Base-by-base conservation (phyloP, 2,113 vertebrate species). In the Haemorhous mexicanus region DNA sequence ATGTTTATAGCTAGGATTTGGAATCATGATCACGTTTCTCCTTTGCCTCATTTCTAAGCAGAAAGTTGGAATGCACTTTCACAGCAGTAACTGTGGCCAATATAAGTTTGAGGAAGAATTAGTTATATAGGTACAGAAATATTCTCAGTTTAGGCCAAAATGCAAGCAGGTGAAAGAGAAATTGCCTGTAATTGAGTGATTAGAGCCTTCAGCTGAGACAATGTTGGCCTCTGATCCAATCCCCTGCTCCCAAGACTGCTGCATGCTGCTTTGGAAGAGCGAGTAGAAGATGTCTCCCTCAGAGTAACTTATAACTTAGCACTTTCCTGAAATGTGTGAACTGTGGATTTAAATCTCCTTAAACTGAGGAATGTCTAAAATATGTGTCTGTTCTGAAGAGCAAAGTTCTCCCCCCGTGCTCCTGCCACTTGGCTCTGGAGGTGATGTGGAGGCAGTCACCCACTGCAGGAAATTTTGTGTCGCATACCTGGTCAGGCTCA, bases 111-210 rank as follows among this genome's bases (percentile, higher is more conserved):
- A 89, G 72, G 43, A 95, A 89, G 53, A 72, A 84, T 80, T 90
- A 86, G 58, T 90, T 84, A 53, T 86, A 33, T 49, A 72, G 30
- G 13, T 75, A 62, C 44, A 39, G 26, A 93, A 93, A 69, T 79
- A 87, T 58, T 89, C 77, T 84, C n/a, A 84, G 9, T 26, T 78
- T 64, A 56, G 53, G 74, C 90, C 86, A 89, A 86, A 95, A 87
- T 78, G 39, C 69, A 67, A 83, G 79, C 68, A 94, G 68, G 39
- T 92, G 49, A 70, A 77, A 89, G 76, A 90, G 47, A 94, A 74
- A 47, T 86, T 88, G 76, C 72, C 64, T 90, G 30, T 93, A 70
- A 81, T 6, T 73, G 79, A 90, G 64, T 77, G 37, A 88, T 86
- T 85, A 92, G 50, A 86, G 72, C 39, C 44, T 67, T 90, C 88